Conservation (phyloP, 2,888 invertebrate species). For the Lasioglossum oenotherae region DNA sequence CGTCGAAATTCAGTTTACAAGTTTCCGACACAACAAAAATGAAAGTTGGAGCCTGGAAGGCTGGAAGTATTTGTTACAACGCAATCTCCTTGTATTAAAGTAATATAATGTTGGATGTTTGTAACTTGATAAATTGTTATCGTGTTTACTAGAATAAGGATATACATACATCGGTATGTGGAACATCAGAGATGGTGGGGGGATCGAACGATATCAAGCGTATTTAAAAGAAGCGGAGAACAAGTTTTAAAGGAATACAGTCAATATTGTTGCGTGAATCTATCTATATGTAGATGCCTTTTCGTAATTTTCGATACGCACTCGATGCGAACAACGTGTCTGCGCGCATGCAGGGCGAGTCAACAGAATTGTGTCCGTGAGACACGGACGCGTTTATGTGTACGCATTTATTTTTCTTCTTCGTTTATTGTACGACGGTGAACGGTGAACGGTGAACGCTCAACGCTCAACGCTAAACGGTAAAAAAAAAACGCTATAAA, state of each 20-base stretch:
- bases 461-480: not conserved
- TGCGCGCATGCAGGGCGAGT: constrained; percentile 9
- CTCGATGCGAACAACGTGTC: constrained; percentile 5
- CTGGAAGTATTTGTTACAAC: constrained; percentile 17
- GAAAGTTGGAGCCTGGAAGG: constrained; percentile 10
- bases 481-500: not conserved
- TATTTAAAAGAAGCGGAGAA: not conserved
- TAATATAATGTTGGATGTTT: constrained; percentile 16
- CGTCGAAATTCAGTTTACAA: constrained; percentile 4
- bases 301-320: constrained; percentile 11
- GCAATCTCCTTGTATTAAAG: constrained; percentile 14
- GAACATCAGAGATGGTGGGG: constrained; percentile 2
- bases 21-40: constrained; percentile 1
- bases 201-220: constrained; percentile 13
- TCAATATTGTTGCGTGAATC: constrained; percentile 34
- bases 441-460: not conserved
- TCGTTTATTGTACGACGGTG: not conserved
- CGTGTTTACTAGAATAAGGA: constrained; percentile 15
- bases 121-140: constrained; percentile 11
- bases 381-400: not conserved
- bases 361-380: not conserved
- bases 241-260: constrained; percentile 43
- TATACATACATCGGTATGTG: constrained; percentile 17
- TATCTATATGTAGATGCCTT: constrained; percentile 12
- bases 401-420: constrained; percentile 11